phyloP scores from a whole-genome alignment of 2,888 invertebrate genomes.

The Nebria brevicollis region DNA sequence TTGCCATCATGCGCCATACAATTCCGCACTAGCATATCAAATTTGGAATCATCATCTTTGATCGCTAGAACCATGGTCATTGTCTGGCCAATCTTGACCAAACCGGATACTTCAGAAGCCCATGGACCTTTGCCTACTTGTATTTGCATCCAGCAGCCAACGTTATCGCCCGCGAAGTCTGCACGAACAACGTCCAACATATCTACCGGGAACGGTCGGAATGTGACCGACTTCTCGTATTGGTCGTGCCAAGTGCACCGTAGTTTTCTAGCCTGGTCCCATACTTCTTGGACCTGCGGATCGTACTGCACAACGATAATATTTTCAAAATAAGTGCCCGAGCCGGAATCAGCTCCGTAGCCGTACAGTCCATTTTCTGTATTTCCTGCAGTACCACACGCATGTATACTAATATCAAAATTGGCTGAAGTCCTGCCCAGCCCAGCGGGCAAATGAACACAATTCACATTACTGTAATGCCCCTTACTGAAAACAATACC shows the following conservation, averaged over 20 bases:
- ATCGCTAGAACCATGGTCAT: conserved; percentile 97
- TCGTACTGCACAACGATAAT: conserved; percentile 94
- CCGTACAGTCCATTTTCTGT: conserved; percentile 90
- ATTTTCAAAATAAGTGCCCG: conserved; percentile 93
- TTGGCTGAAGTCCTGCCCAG: conserved; percentile 86
- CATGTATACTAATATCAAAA: conserved; percentile 91
- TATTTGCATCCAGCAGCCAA: conserved; percentile 98
- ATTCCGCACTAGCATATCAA: conserved; percentile 94
- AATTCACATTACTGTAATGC: conserved; percentile 91
- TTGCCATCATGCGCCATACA: conserved; percentile 96
- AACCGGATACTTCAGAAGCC: conserved; percentile 93
- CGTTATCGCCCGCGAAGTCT: conserved; percentile 94
- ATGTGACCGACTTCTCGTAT: conserved; percentile 94
- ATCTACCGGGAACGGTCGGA: conserved; percentile 93
- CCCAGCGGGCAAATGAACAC: conserved; percentile 90
- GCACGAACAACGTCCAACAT: conserved; percentile 95
- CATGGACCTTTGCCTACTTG: conserved; percentile 95
- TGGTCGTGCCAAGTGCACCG: conserved; percentile 96
- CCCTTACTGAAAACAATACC: conserved; percentile 97
- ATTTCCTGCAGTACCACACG: conserved; percentile 92
- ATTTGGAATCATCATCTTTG: conserved; percentile 94
- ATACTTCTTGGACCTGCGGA: conserved; percentile 92
- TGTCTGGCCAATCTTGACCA: conserved; percentile 94
- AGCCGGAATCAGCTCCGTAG: conserved; percentile 87
- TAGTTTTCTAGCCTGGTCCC: conserved; percentile 93